Evolutionary conservation across 2,888 invertebrate genomes (phyloP).

Genomic region (Hypomecis punctinalis): DNA sequence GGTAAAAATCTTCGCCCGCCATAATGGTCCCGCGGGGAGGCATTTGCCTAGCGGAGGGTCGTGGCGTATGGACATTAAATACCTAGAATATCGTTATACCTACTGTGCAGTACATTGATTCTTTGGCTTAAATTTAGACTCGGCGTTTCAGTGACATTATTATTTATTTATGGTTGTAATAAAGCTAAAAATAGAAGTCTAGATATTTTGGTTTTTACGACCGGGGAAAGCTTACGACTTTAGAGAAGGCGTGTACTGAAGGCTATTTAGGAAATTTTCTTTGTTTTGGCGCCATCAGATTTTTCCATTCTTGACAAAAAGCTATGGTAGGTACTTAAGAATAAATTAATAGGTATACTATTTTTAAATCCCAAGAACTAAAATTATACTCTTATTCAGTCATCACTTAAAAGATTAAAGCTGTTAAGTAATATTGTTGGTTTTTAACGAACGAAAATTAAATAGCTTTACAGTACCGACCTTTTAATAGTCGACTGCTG

Average conservation of each 20-base stretch:
- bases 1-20: conserved; percentile 12
- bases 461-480: no score
- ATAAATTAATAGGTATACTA: no score
- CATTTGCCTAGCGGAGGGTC: conserved; percentile 18
- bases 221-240: conserved; percentile 9
- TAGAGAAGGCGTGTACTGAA: background rate
- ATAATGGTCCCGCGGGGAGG: conserved; percentile 19
- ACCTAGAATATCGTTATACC: conserved; percentile 13
- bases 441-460: no score
- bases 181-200: conserved; percentile 31
- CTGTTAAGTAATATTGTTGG: no score
- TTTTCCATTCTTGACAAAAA: background rate
- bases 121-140: conserved; percentile 40
- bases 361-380: no score
- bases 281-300: conserved; percentile 4
- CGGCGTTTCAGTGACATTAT: conserved; percentile 21
- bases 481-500: no score
- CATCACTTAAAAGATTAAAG: no score
- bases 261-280: conserved; percentile 5
- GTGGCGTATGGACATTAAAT: conserved; percentile 12
- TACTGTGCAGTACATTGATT: conserved; percentile 34
- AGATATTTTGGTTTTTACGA: conserved; percentile 15
- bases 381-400: no score
- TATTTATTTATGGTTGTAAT: conserved; percentile 24
- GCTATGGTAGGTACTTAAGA: conserved; percentile 1